Evolutionary conservation across 2,888 invertebrate species (phyloP), one percentile per base, ranked within the genome.

Genomic region (Euplexia lucipara): DNA sequence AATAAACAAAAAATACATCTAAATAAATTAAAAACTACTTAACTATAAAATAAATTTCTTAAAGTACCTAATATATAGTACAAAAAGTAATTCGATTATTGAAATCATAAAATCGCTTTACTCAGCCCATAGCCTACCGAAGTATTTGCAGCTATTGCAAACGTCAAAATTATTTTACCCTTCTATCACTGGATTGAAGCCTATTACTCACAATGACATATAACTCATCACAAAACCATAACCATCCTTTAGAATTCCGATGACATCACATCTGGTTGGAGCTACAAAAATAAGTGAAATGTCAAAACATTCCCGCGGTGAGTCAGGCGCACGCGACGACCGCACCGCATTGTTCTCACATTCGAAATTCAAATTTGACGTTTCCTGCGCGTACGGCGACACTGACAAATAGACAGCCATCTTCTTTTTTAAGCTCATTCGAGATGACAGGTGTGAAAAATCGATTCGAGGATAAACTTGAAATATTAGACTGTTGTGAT

Each of bases 321-420:
- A 75, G 56, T 82, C 78, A 75, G 45, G 59, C 70, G 64, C 77
- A 61, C 71, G 68, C 67, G 63, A 63, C 80, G 72, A 72, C 52
- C 78, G 67, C 59, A 44, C 35, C 53, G 67, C 74, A 77, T 79
- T 77, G 75, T 75, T 77, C 80, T 82, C 78, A 70, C 72, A 82
- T 87, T 88, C 87, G 82, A 90, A 89, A 87, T 88, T 90, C 84
- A 89, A 90, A 90, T 90, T 82, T 87, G 85, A 89, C 82, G 70
- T 86, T 84, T 86, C 84, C 84, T 86, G 83, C 82, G 84, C 81
- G 58, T 57, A 70, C 80, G 81, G 8, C 61, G 84, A 83, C 87
- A 81, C 63, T 86, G 88, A 90, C 86, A 85, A 85, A 90, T 89
- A 76, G 83, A 67, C 70, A 58, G 72, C 75, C 73, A 82, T 82